Conservation (phyloP, 2,888 invertebrate species). For the Prenolepis imparis region DNA sequence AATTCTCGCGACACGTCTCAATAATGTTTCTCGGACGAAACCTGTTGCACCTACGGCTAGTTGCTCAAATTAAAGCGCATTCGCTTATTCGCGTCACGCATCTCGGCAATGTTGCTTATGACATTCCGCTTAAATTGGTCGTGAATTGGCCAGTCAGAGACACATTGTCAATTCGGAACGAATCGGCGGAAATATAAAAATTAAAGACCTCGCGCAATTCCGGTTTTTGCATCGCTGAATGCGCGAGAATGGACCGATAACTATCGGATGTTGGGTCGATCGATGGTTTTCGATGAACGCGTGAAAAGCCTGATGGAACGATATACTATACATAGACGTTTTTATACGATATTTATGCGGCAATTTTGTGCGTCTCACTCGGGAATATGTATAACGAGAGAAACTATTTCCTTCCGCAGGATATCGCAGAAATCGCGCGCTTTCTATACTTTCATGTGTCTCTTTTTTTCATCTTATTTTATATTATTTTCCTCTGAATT, state of each 20-base stretch:
- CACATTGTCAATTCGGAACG: neutral
- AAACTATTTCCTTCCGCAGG: neutral
- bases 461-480: neutral
- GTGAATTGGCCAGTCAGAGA: slow-evolving; percentile 47
- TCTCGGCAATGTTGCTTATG: slow-evolving; percentile 8
- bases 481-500: neutral
- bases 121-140: slow-evolving; percentile 46
- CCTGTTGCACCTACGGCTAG: slow-evolving; percentile 64
- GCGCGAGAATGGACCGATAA: slow-evolving; percentile 14
- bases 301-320: slow-evolving; percentile 11
- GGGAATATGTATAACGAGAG: neutral
- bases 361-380: neutral
- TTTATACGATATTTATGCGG: neutral
- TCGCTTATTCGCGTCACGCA: slow-evolving; percentile 62
- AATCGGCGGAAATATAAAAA: slow-evolving; percentile 14
- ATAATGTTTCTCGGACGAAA: slow-evolving; percentile 40
- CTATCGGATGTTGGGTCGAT: neutral
- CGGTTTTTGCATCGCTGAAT: slow-evolving; percentile 9
- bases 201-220: neutral
- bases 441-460: neutral
- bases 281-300: slow-evolving; percentile 6
- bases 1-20: slow-evolving; percentile 12
- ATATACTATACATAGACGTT: neutral
- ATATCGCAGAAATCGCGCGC: neutral
- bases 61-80: slow-evolving; percentile 60